Conservation (phyloP, 2,113 vertebrate species). For the Lophius piscatorius region DNA sequence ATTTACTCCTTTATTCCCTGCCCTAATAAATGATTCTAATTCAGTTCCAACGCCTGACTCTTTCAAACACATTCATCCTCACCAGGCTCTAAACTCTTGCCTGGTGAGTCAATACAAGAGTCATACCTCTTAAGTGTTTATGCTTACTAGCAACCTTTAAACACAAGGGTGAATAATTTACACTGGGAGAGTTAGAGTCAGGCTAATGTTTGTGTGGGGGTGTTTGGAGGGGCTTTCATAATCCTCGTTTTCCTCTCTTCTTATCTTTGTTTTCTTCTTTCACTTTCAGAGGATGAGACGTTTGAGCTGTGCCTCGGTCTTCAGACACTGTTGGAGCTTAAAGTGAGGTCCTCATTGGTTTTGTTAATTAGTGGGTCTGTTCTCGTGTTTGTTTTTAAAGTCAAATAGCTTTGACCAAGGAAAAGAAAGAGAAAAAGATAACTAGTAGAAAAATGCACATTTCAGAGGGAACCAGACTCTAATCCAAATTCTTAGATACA, state of each 20-base stretch:
- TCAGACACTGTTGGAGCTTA: slow-evolving; percentile 88
- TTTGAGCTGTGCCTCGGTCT: slow-evolving; percentile 89
- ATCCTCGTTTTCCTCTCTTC: neutral
- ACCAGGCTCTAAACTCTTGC: neutral
- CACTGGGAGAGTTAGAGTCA: too few relatives aligned
- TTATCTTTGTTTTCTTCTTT: slow-evolving; percentile 15
- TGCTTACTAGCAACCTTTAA: slow-evolving; percentile 13
- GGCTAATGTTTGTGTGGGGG: too few relatives aligned
- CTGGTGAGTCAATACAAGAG: neutral
- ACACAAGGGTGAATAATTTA: slow-evolving; percentile 11
- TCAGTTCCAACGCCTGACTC: neutral
- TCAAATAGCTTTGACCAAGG: slow-evolving; percentile 1
- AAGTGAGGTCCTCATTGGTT: slow-evolving; percentile 81
- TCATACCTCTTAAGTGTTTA: neutral
- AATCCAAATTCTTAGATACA: neutral
- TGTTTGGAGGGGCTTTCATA: neutral
- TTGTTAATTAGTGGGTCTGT: slow-evolving; percentile 17
- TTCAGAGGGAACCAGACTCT: neutral
- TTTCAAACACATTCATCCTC: slow-evolving; percentile 3
- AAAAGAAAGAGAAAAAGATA: neutral
- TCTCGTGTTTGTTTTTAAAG: neutral
- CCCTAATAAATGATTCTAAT: neutral
- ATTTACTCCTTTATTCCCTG: too few relatives aligned
- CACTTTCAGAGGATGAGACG: slow-evolving; percentile 83
- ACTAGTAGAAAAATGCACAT: neutral